A percentile compares a stretch with the other conserved stretches of the same genome.
Evolutionary conservation across 1,140 invertebrate species (phyloP).

Genomic region (Anastatus disparis): DNA sequence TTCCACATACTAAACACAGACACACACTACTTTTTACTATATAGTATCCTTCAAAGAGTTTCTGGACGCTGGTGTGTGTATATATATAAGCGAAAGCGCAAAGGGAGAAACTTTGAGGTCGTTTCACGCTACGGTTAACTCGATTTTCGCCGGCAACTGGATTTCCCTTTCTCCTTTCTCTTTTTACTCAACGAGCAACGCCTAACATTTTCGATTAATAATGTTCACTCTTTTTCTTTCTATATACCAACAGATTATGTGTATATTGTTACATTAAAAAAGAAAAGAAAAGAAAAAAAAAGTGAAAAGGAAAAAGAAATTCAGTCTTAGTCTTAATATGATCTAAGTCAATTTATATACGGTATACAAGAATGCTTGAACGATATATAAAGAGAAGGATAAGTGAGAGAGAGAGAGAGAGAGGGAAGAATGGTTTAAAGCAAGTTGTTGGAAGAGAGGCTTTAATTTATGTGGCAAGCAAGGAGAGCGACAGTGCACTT

Average conservation of each 20-base stretch:
- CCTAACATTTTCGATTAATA: conserved; percentile 22
- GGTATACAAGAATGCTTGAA: neutral
- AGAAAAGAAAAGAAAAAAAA: neutral
- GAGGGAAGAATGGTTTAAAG: conserved; percentile 5
- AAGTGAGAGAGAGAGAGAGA: neutral
- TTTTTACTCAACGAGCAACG: neutral
- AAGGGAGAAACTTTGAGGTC: conserved; percentile 34
- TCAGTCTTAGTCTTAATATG: neutral
- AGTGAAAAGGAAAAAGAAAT: neutral
- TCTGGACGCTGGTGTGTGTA: conserved; percentile 25
- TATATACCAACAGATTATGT: neutral
- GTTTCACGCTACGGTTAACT: conserved; percentile 39
- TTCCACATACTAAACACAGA: neutral
- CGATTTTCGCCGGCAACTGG: conserved; percentile 31
- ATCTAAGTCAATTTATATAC: neutral
- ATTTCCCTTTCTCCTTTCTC: conserved; percentile 22
- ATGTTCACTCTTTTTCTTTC: conserved; percentile 1
- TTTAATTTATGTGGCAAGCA: conserved; percentile 21
- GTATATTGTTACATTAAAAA: neutral
- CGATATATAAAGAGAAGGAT: neutral
- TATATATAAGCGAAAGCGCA: no score
- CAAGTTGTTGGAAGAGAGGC: neutral
- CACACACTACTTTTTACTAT: no score
- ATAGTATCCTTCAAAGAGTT: conserved; percentile 33
- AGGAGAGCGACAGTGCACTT: conserved; percentile 7